phyloP scores from a whole-genome alignment of 1,140 invertebrate genomes.

The Hypsibius dujardini region DNA sequence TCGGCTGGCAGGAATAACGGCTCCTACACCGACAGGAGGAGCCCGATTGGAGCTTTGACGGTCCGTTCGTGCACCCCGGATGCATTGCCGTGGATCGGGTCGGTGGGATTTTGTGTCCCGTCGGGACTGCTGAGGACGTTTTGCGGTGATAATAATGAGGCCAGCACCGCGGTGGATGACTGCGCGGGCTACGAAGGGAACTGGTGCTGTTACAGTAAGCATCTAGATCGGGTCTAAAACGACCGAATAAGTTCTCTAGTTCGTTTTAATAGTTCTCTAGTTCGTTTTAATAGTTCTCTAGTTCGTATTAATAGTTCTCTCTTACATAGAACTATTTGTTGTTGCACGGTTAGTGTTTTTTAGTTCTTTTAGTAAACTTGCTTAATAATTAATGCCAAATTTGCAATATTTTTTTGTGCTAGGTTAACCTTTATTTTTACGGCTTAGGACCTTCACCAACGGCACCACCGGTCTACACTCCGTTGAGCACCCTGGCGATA shows the following conservation, averaged over 20 bases:
- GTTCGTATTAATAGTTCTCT: not conserved
- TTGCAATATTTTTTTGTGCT: not conserved
- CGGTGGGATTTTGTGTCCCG: not conserved
- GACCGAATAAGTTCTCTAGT: not conserved
- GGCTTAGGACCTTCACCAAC: not conserved
- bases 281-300: too few species aligned
- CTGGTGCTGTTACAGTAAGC: constrained; percentile 15
- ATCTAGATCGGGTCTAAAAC: not conserved
- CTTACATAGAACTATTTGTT: not conserved
- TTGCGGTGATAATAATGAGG: not conserved
- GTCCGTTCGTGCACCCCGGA: not conserved
- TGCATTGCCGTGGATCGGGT: not conserved
- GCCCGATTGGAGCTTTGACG: too few species aligned
- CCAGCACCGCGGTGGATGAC: not conserved
- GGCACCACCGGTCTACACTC: not conserved
- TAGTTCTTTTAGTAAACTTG: not conserved
- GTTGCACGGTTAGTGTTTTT: not conserved
- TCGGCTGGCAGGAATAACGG: too few species aligned
- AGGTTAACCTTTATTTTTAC: not conserved
- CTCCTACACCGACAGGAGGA: too few species aligned
- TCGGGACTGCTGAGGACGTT: not conserved
- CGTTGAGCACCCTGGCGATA: not conserved
- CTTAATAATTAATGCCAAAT: too few species aligned
- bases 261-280: too few species aligned
- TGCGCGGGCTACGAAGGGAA: not conserved